Conservation (phyloP, 2,888 invertebrate species). For the Lapara coniferarum region DNA sequence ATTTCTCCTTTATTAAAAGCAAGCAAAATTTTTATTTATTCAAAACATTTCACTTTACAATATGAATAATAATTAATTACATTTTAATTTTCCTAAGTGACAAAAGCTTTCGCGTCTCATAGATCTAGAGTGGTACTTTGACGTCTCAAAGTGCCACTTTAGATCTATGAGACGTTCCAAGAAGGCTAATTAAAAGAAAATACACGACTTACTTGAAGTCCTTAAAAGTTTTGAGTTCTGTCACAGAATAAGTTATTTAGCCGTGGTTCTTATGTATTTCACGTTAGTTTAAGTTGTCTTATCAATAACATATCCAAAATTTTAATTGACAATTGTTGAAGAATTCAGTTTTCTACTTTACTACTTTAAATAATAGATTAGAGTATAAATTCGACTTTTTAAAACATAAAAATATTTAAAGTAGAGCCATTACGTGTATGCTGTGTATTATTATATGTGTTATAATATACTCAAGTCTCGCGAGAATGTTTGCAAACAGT, state of each 20-base stretch:
- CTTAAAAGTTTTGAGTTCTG: not conserved
- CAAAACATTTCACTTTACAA: not conserved
- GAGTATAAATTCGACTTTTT: too few relatives aligned
- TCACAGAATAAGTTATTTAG: not conserved
- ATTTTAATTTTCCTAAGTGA: conserved; percentile 17
- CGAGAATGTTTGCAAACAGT: too few relatives aligned
- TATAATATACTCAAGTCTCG: too few relatives aligned
- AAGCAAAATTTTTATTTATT: conserved; percentile 2
- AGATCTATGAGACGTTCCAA: conserved; percentile 14
- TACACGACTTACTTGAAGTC: conserved; percentile 13
- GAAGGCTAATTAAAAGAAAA: conserved; percentile 19
- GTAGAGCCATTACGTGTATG: too few relatives aligned
- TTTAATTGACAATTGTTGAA: not conserved
- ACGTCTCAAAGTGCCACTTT: too few relatives aligned
- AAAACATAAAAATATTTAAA: too few relatives aligned
- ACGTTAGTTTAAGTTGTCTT: not conserved
- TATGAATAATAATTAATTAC: conserved; percentile 17
- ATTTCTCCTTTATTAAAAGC: not conserved
- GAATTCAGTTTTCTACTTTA: too few relatives aligned
- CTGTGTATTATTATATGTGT: too few relatives aligned
- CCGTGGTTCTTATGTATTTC: not conserved
- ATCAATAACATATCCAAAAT: not conserved
- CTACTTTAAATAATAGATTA: too few relatives aligned
- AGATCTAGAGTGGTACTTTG: conserved; percentile 18
- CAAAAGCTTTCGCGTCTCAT: conserved; percentile 21